phyloP scores from a whole-genome alignment of 2,888 invertebrate species.

The Amaurobius ferox region DNA sequence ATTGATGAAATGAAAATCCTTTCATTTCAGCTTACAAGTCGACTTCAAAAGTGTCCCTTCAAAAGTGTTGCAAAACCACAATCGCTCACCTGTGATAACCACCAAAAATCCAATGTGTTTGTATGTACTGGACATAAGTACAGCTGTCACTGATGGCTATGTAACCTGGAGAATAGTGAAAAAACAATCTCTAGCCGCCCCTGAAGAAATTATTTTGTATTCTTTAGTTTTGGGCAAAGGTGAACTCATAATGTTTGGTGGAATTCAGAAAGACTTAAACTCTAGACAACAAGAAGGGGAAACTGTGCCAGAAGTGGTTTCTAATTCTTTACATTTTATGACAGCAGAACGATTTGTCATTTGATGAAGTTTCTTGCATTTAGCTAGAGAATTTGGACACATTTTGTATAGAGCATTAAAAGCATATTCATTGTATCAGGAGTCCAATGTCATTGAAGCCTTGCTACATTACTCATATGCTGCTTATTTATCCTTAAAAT shows the following conservation, averaged over 20 bases:
- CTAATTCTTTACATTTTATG: slow-evolving; percentile 87
- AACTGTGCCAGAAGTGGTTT: slow-evolving; percentile 83
- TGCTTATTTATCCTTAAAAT: too few species aligned
- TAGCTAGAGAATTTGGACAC: background rate
- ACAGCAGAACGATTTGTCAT: slow-evolving; percentile 81
- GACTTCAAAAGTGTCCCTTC: too few species aligned
- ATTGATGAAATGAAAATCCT: too few species aligned
- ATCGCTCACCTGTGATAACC: background rate
- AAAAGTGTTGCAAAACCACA: slow-evolving; percentile 6
- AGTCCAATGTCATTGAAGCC: too few species aligned
- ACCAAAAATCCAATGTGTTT: slow-evolving; percentile 84
- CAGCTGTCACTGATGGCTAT: slow-evolving; percentile 82
- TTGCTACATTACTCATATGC: too few species aligned
- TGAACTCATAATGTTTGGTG: slow-evolving; percentile 97
- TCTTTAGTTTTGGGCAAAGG: slow-evolving; percentile 92
- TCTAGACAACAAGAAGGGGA: slow-evolving; percentile 80
- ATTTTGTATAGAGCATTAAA: too few species aligned
- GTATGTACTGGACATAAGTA: slow-evolving; percentile 90
- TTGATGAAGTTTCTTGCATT: slow-evolving; percentile 29
- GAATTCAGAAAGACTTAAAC: slow-evolving; percentile 87
- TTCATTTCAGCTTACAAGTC: slow-evolving; percentile 3
- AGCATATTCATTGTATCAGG: too few species aligned
- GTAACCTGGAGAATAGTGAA: slow-evolving; percentile 78
- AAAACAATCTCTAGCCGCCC: slow-evolving; percentile 77
- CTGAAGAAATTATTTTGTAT: slow-evolving; percentile 93